A percentile compares a stretch with the other conserved stretches of the same genome.
Conservation (phyloP, 2,113 vertebrate species). For the Gila orcuttii region DNA sequence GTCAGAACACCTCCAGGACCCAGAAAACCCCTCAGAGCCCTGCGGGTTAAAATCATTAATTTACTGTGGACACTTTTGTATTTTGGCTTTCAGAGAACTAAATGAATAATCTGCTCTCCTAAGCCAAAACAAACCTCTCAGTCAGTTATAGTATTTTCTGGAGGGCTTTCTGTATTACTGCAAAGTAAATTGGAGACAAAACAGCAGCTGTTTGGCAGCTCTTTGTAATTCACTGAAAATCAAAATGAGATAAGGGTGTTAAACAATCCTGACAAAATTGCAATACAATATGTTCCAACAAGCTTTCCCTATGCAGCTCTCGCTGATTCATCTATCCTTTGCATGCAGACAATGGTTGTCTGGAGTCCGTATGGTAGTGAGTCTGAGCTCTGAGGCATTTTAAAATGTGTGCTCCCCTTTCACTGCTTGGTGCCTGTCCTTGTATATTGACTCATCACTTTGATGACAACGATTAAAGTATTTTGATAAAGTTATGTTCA, state of each 20-base stretch:
- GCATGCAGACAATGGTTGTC: not conserved
- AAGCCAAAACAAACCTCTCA: conserved; percentile 1
- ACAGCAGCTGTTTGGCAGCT: conserved; percentile 19
- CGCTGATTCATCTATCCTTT: conserved; percentile 1
- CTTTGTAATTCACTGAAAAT: not conserved
- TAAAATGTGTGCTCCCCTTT: not conserved
- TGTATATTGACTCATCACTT: conserved; percentile 13
- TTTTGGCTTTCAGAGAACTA: conserved; percentile 18
- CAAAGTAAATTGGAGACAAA: conserved; percentile 6
- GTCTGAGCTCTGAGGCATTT: not conserved
- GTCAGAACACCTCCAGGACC: no score
- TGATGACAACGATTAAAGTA: conserved; percentile 12
- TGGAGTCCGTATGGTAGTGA: not conserved
- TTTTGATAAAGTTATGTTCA: conserved; percentile 12
- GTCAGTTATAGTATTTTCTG: conserved; percentile 8
- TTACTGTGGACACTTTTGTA: not conserved
- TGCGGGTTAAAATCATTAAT: not conserved
- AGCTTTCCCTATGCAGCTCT: not conserved
- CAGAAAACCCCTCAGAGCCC: no score
- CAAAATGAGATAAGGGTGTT: not conserved
- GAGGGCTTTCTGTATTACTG: conserved; percentile 11
- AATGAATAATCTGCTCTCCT: conserved; percentile 11
- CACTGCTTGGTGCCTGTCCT: not conserved
- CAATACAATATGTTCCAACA: not conserved
- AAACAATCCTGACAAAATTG: not conserved